phyloP scores from a whole-genome alignment of 2,113 vertebrate genomes.

The Cercopithecus mona region DNA sequence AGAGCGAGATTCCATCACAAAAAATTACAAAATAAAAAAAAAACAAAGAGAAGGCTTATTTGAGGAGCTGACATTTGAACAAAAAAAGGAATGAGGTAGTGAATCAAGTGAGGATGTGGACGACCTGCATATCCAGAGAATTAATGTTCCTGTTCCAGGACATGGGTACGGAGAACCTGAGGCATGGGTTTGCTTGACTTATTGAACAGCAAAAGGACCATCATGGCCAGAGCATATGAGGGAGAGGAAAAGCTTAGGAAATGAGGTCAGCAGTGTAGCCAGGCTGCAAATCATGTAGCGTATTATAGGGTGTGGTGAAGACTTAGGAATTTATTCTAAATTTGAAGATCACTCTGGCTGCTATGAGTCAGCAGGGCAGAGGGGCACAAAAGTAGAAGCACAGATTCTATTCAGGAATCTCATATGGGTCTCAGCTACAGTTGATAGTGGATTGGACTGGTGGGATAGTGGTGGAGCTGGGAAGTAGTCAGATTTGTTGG shows the following conservation, averaged over 20 bases:
- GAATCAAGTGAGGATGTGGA: background rate
- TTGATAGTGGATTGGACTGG: background rate
- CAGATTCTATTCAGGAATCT: background rate
- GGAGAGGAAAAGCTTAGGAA: too few relatives aligned
- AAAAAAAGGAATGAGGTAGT: background rate
- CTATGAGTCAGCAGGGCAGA: background rate
- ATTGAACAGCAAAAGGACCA: background rate
- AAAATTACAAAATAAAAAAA: too few relatives aligned
- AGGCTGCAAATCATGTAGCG: accelerated
- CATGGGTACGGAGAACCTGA: background rate
- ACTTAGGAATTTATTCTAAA: background rate
- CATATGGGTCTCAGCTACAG: background rate
- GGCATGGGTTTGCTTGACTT: background rate
- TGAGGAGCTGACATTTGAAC: background rate
- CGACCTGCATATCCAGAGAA: accelerated
- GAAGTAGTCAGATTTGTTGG: background rate
- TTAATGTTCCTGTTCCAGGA: background rate
- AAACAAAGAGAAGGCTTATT: background rate
- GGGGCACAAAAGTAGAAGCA: background rate
- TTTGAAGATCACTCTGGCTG: background rate
- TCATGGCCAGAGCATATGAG: background rate
- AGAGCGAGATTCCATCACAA: too few relatives aligned
- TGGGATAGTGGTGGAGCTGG: background rate
- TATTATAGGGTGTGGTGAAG: background rate
- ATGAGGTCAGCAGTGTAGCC: background rate